Evolutionary conservation across 1,140 invertebrate species (phyloP).

Genomic region (Procambarus clarkii): DNA sequence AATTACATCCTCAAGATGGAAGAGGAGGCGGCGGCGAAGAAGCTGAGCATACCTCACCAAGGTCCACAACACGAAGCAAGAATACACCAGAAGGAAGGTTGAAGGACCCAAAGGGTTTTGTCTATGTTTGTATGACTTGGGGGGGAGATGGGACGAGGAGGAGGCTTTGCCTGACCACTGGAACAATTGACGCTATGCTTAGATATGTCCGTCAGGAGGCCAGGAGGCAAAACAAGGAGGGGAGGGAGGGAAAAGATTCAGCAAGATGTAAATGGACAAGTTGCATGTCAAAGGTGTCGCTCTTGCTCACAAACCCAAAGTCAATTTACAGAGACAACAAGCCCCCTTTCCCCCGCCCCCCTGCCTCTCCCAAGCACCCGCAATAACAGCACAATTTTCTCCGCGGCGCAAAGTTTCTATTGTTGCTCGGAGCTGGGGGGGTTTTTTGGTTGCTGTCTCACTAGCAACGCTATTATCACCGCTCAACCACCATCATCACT

Average conservation of each 20-base stretch:
- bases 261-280: neutral
- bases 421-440: neutral
- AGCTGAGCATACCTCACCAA: too few species aligned
- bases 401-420: neutral
- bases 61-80: too few species aligned
- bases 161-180: neutral
- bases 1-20: too few species aligned
- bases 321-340: conserved; percentile 1
- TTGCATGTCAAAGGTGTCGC: neutral
- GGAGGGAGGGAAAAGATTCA: neutral
- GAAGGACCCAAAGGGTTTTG: neutral
- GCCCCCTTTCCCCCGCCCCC: too few species aligned
- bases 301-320: neutral
- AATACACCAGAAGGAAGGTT: too few species aligned
- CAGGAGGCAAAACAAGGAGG: neutral
- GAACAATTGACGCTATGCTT: neutral
- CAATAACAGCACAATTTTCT: neutral
- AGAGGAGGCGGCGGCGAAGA: too few species aligned
- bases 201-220: neutral
- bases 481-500: neutral
- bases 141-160: neutral
- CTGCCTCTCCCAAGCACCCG: neutral
- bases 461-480: too few species aligned
- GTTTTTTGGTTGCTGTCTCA: neutral
- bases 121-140: neutral